Conservation (phyloP, 2,113 vertebrate genomes). For the Shinisaurus crocodilurus region DNA sequence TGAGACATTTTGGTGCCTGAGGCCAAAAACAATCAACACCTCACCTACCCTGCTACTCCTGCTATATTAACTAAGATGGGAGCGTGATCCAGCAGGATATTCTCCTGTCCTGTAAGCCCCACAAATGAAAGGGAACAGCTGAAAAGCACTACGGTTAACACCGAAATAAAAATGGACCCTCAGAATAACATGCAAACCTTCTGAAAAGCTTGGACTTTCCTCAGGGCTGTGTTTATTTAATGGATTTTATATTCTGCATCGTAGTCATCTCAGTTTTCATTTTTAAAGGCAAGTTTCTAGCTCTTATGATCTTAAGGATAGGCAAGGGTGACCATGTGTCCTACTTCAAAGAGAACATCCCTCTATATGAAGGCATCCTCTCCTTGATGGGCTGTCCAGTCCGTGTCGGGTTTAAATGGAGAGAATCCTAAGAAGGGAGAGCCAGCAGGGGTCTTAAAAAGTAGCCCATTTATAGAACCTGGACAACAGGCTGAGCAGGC, state of each 20-base stretch:
- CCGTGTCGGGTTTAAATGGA: no score
- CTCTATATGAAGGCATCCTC: no score
- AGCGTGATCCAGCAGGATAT: neutral
- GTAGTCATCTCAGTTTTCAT: neutral
- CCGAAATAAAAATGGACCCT: neutral
- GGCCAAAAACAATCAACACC: neutral
- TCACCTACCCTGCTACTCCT: no score
- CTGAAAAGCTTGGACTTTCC: neutral
- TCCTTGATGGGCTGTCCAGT: no score
- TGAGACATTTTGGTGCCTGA: neutral
- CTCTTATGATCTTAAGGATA: neutral
- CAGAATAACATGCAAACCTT: neutral
- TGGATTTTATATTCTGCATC: neutral
- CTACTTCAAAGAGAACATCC: no score
- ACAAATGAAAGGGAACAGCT: neutral
- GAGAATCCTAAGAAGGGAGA: no score
- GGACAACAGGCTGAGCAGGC: no score
- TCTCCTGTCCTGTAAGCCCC: neutral
- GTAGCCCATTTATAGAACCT: no score
- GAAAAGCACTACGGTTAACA: neutral
- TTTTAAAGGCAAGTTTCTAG: neutral
- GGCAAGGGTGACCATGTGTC: no score
- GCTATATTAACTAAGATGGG: neutral
- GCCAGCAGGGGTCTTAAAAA: no score
- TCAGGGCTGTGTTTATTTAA: neutral